phyloP scores from a whole-genome alignment of 2,888 invertebrate species.

The Caenorhabditis becei region DNA sequence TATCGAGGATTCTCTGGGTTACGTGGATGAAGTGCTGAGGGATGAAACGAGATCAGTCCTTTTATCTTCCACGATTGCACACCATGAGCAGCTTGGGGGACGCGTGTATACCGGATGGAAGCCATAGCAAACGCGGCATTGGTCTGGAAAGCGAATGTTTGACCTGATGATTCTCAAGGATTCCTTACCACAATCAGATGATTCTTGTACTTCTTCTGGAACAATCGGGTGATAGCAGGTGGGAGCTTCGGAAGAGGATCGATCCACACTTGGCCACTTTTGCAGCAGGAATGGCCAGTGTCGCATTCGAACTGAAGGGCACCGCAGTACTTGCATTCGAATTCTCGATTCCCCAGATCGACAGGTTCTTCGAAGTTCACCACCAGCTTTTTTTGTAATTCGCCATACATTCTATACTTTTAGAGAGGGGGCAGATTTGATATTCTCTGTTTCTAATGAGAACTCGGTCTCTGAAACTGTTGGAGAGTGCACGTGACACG shows the following conservation, averaged over 20 bases:
- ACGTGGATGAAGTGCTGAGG: neutral
- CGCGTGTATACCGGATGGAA: neutral
- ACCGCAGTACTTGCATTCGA: neutral
- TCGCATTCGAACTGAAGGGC: neutral
- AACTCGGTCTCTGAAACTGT: too few species aligned
- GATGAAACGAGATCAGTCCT: slow-evolving; percentile 1
- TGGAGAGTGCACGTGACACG: too few species aligned
- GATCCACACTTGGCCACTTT: neutral
- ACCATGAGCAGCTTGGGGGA: neutral
- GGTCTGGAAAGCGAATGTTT: neutral
- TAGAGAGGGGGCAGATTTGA: too few species aligned
- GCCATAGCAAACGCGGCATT: slow-evolving; percentile 2
- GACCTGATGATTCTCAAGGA: neutral
- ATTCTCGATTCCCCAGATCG: neutral
- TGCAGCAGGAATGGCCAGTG: neutral
- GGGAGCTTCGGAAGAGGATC: neutral
- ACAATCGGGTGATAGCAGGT: neutral
- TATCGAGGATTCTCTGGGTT: neutral
- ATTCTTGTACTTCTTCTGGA: neutral
- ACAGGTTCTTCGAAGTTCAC: neutral
- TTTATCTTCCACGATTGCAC: slow-evolving; percentile 12
- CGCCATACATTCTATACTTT: too few species aligned
- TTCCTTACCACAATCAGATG: neutral
- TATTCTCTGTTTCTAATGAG: too few species aligned
- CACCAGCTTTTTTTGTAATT: too few species aligned